Percentiles rank a stretch among this genome's conserved stretches.
phyloP scores from a whole-genome alignment of 2,113 vertebrate species.

The Daphoenositta chrysoptera region DNA sequence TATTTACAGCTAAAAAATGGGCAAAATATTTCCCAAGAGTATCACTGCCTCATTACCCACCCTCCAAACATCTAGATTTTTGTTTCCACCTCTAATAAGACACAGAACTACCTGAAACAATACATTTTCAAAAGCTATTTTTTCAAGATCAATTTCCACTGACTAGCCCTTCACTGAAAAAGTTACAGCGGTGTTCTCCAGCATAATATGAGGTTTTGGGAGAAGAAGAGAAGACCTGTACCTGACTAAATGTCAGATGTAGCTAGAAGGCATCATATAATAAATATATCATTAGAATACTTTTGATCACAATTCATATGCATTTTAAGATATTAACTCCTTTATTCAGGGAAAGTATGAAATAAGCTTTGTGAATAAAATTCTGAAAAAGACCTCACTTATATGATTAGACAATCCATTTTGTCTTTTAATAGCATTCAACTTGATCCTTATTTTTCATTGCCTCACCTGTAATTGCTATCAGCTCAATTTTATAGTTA shows the following conservation, averaged over 20 bases:
- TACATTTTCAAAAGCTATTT: background rate
- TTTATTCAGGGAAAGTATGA: background rate
- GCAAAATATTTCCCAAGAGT: background rate
- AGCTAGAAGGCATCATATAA: background rate
- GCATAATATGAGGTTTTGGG: background rate
- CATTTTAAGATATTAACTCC: background rate
- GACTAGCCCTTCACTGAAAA: background rate
- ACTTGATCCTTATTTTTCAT: background rate
- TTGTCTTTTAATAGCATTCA: background rate
- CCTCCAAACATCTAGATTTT: background rate
- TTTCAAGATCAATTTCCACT: background rate
- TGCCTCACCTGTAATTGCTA: background rate
- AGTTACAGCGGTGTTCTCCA: background rate
- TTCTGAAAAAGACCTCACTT: background rate
- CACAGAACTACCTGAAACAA: background rate
- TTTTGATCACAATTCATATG: background rate
- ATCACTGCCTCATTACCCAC: background rate
- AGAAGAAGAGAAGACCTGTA: background rate
- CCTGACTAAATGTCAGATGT: background rate
- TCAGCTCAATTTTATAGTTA: background rate
- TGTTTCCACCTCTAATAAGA: background rate
- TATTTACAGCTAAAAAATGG: constrained; percentile 2
- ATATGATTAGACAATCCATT: background rate
- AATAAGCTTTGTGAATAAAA: background rate
- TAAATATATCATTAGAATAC: background rate